Percentiles rank a stretch among this genome's conserved stretches.
Conservation (phyloP, 2,888 invertebrate genomes). For the Lasioglossum malachurum region DNA sequence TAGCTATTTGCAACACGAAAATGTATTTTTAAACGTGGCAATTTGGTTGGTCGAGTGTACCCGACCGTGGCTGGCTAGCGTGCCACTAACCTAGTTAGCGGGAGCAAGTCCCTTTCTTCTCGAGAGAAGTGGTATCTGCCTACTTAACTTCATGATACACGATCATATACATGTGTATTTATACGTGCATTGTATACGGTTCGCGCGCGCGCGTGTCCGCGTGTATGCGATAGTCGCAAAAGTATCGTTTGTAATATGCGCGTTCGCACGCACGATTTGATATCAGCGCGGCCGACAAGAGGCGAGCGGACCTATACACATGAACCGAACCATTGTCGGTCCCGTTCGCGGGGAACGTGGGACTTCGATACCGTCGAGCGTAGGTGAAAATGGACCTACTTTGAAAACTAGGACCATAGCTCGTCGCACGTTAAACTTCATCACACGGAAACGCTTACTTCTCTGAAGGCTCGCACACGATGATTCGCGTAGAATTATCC, state of each 20-base stretch:
- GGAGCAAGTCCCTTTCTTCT: slow-evolving; percentile 83
- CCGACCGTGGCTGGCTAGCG: slow-evolving; percentile 80
- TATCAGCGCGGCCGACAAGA: background rate
- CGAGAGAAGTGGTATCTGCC: slow-evolving; percentile 74
- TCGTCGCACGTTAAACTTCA: background rate
- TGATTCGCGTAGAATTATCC: no score
- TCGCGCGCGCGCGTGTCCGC: background rate
- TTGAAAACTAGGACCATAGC: background rate
- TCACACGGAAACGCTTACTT: background rate
- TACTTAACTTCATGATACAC: slow-evolving; percentile 64
- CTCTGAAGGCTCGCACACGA: background rate
- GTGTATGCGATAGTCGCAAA: background rate
- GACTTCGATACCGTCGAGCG: background rate
- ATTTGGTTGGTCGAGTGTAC: slow-evolving; percentile 79
- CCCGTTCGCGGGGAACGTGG: slow-evolving; percentile 9
- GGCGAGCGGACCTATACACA: background rate
- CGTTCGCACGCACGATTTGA: background rate
- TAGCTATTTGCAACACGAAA: slow-evolving; percentile 61
- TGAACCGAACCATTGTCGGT: background rate
- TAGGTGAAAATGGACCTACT: slow-evolving; percentile 10
- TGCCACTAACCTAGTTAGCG: slow-evolving; percentile 84
- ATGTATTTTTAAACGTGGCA: slow-evolving; percentile 80
- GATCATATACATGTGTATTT: slow-evolving; percentile 36
- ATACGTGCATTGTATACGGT: slow-evolving; percentile 36
- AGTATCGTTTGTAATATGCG: slow-evolving; percentile 37